Conservation (phyloP, 2,113 vertebrate genomes). For the Glaucomys volans region DNA sequence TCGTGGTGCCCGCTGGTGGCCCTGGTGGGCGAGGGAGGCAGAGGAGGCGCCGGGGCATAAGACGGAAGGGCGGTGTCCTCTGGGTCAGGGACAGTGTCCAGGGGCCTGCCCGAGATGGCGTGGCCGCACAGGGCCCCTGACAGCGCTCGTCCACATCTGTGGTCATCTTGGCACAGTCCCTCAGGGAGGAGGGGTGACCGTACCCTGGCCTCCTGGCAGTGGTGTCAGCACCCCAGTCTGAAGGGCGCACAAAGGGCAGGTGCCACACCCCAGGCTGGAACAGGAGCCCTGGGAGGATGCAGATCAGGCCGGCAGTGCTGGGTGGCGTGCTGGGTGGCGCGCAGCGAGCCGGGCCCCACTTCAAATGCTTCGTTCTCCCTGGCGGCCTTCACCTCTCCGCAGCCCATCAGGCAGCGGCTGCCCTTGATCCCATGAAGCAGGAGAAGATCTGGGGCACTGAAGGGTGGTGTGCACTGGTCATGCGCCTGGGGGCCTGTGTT, state of each 20-base stretch:
- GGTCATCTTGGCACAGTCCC: neutral
- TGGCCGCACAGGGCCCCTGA: neutral
- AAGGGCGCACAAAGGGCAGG: neutral
- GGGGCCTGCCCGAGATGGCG: too few species aligned
- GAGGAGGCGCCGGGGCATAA: neutral
- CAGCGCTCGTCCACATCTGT: too few species aligned
- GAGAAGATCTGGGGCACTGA: neutral
- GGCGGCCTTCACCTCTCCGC: neutral
- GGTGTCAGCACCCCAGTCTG: neutral
- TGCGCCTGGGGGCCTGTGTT: too few species aligned
- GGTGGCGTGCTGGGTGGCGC: neutral
- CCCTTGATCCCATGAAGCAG: neutral
- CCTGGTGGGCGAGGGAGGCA: neutral
- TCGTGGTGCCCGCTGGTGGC: too few species aligned
- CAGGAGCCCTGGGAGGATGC: rapidly evolving
- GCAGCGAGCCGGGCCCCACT: rapidly evolving
- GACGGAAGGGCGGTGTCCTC: too few species aligned
- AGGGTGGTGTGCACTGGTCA: neutral
- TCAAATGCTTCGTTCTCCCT: neutral
- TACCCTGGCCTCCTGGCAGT: rapidly evolving
- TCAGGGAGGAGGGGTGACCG: neutral
- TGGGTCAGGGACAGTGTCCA: too few species aligned
- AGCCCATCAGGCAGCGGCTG: neutral
- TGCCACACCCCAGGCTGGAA: rapidly evolving
- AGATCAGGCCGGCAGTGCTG: too few species aligned